A percentile compares a stretch with the other conserved stretches of the same genome.
These are phyloP conservation scores for Megaceryle maxima DNA, from an alignment of 2,113 vertebrate genomes.

Conservation along the genomic window DNA sequence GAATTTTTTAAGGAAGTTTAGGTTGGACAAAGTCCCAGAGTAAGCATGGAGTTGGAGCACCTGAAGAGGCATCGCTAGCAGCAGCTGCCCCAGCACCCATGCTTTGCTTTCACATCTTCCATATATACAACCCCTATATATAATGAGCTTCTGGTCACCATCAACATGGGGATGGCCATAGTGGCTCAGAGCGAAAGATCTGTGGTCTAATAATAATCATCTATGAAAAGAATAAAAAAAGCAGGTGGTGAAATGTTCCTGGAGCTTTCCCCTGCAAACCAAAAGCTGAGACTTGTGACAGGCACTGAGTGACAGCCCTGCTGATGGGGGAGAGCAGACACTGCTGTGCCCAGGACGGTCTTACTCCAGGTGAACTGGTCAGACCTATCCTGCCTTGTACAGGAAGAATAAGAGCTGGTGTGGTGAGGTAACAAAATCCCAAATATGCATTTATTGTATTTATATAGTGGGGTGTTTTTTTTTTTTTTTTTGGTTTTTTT, in stretches of 20 bases:
- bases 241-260: neutral
- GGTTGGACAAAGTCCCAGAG: neutral
- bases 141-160: neutral
- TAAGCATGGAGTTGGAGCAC: neutral
- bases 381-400: neutral
- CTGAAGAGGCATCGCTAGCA: neutral
- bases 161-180: rapidly evolving
- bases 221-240: neutral
- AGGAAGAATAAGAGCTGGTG: rapidly evolving
- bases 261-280: neutral
- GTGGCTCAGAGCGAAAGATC: neutral
- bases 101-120: neutral
- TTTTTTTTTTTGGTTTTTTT: too few species aligned
- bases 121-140: neutral
- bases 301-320: rapidly evolving
- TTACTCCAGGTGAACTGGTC: neutral
- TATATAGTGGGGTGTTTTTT: too few species aligned
- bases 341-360: neutral
- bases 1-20: neutral
- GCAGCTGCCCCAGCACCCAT: rapidly evolving
- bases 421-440: neutral
- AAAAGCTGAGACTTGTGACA: neutral
- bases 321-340: neutral
- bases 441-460: neutral
- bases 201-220: neutral